These are phyloP conservation scores for Hirudinaria manillensis DNA, from an alignment of 2,888 invertebrate species.

Conservation along the genomic window DNA sequence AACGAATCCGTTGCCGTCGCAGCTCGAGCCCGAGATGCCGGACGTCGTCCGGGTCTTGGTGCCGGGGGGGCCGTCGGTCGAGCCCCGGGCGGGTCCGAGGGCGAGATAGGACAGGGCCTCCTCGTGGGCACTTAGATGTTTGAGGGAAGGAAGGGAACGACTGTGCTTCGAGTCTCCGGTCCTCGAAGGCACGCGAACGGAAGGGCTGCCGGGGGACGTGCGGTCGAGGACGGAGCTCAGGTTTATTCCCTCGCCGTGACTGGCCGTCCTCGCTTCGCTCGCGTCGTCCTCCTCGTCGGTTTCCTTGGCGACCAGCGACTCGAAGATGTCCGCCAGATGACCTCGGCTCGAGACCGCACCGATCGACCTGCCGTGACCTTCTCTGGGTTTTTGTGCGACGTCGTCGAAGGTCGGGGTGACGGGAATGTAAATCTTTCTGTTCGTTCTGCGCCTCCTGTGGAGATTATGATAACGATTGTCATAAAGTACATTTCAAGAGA, in stretches of 20 bases:
- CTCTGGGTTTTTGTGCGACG: neutral
- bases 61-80: neutral
- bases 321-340: neutral
- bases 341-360: neutral
- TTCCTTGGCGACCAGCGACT: conserved; percentile 1
- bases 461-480: neutral
- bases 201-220: neutral
- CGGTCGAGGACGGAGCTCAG: neutral
- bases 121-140: conserved; percentile 30
- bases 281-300: neutral
- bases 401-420: neutral
- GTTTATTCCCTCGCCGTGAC: neutral
- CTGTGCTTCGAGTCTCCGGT: neutral
- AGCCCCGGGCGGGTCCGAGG: neutral
- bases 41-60: neutral
- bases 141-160: conserved; percentile 25
- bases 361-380: neutral
- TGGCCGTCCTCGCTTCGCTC: neutral
- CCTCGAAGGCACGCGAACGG: neutral
- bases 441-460: neutral
- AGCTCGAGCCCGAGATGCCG: neutral
- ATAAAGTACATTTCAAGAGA: too few species aligned
- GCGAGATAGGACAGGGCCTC: conserved; percentile 23
- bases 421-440: conserved; percentile 10
- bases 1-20: neutral